Evolutionary conservation across 2,113 vertebrate genomes (phyloP), one percentile per base, ranked within the genome.

Genomic region (Pituophis catenifer): DNA sequence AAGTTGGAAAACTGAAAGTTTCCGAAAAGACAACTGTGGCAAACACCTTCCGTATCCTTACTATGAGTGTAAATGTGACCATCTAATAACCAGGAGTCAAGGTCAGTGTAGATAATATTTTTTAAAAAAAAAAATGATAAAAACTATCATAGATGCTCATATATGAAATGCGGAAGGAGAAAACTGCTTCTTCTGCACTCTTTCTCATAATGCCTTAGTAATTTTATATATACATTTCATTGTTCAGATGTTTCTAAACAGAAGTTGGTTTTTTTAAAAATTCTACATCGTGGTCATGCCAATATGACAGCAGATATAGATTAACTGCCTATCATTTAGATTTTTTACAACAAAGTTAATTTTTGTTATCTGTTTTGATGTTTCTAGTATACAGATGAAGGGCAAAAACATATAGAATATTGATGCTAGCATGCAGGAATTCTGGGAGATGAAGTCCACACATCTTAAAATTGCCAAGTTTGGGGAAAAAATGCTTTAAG

Each of bases 401-500:
- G 26, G 29, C 62, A 29, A 29, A 8, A 29, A 65, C 62, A 12
- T 65, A 26, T 65, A 29, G 24, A 65, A 65, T 65, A 65, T 29
- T 21, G 23, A 58, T 58, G 57, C 55, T 57, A 57, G 1, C 7
- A 21, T 81, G 75, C 17, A 3, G 33, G 75, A 81, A 81, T 81
- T 81, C 75, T 81, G 33, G 33, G 3, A 81, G 75, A 19, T 81
- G 17, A 38, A 38, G 15, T 81, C 17, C 33, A 38, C 1, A 15
- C 3, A 81, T 81, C 75, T 38, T 81, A 21, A 38, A 38, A 3
- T 44, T 38, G 33, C 8, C 33, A 44, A 4, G 33, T 21, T 21
- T 2, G 0, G 0, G 3, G 2, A 1, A 3, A 3, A 33, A 75
- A 8, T 44, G 8, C n/a, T 38, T 81, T 38, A 81, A 81, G 4